Evolutionary conservation across 2,797 vertebrate genomes (phyloP).

Genomic region (Schizopygopsis pylzovi): DNA sequence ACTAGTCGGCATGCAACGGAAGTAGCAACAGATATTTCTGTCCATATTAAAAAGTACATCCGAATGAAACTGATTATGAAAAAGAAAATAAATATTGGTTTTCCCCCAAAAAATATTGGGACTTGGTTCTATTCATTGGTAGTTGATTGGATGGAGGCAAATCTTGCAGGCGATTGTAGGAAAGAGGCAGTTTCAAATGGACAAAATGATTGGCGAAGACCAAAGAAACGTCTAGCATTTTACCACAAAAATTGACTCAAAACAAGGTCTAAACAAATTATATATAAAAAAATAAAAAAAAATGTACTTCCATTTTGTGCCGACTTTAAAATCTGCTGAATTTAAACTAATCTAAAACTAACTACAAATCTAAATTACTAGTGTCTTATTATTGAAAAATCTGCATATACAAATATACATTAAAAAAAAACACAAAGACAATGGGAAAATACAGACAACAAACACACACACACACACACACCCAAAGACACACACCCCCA

Average conservation of each 20-base stretch:
- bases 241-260: no score
- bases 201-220: neutral
- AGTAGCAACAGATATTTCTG: neutral
- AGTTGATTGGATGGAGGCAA: neutral
- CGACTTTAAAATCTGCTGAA: neutral
- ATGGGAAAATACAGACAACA: slow-evolving; percentile 53
- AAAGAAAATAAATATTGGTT: neutral
- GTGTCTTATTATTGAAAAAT: neutral
- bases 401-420: neutral
- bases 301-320: neutral
- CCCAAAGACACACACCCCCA: slow-evolving; percentile 51
- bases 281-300: no score
- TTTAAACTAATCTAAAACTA: neutral
- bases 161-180: neutral
- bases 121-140: neutral
- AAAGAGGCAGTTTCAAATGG: neutral
- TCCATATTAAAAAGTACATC: no score
- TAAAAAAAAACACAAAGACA: slow-evolving; percentile 19
- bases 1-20: slow-evolving; percentile 2
- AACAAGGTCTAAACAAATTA: neutral
- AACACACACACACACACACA: slow-evolving; percentile 17
- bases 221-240: no score
- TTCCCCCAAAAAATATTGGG: neutral
- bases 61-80: neutral
- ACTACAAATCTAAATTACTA: neutral